A percentile compares a stretch with the other conserved stretches of the same genome.
These are phyloP conservation scores for Noctilio leporinus DNA, from an alignment of 2,113 vertebrate genomes.

Conservation along the genomic window DNA sequence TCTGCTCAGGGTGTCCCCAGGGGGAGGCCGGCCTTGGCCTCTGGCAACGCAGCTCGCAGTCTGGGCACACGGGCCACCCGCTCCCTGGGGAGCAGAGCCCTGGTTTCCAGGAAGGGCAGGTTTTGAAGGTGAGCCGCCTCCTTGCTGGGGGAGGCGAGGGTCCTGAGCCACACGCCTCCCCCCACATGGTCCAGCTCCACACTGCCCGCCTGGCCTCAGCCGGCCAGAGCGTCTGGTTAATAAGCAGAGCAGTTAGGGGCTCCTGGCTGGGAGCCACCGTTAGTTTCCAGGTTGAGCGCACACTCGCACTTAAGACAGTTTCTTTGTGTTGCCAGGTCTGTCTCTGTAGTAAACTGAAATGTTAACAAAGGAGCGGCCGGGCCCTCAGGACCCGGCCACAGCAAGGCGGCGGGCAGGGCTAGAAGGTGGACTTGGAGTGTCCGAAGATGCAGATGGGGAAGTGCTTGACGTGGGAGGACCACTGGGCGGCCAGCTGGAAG, in stretches of 20 bases:
- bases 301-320: constrained; percentile 72
- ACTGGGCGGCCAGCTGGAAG: constrained; percentile 98
- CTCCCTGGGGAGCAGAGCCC: neutral
- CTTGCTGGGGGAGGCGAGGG: neutral
- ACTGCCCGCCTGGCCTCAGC: neutral
- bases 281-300: constrained; percentile 57
- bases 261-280: constrained; percentile 53
- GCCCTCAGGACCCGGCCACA: constrained; percentile 46
- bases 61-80: fast-evolving
- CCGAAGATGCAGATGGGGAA: constrained; percentile 97
- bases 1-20: neutral
- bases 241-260: constrained; percentile 74
- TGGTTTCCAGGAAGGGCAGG: neutral
- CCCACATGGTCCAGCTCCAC: neutral
- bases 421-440: constrained; percentile 91
- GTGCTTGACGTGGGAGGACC: constrained; percentile 98
- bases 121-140: neutral
- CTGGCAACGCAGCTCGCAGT: neutral
- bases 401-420: constrained; percentile 48
- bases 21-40: neutral
- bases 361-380: constrained; percentile 75
- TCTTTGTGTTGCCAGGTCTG: constrained; percentile 70
- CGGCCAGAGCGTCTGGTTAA: constrained; percentile 69
- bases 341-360: constrained; percentile 77
- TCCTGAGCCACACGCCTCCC: neutral